phyloP scores from a whole-genome alignment of 1,140 invertebrate species.

The Goniozus legneri region DNA sequence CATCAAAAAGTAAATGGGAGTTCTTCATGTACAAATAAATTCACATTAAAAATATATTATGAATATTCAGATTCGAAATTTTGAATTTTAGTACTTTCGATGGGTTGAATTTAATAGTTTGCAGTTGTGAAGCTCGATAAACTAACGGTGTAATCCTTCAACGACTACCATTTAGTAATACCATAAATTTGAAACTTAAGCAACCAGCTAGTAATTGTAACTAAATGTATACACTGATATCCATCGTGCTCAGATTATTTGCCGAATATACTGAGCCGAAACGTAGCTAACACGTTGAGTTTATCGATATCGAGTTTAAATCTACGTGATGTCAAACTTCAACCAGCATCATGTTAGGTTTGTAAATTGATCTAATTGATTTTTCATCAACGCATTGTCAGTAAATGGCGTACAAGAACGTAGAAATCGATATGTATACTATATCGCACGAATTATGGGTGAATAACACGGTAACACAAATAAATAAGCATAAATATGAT shows the following conservation, averaged over 20 bases:
- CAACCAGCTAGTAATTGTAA: conserved; percentile 3
- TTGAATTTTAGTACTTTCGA: neutral
- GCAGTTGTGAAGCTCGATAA: conserved; percentile 14
- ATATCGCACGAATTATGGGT: too few relatives aligned
- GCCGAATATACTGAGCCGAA: too few relatives aligned
- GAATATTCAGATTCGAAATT: neutral
- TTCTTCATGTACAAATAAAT: neutral
- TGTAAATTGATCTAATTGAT: neutral
- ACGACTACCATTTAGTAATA: conserved; percentile 1
- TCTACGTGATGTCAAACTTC: neutral
- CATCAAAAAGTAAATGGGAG: neutral
- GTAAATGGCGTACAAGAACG: neutral
- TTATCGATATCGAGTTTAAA: neutral
- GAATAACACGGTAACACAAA: too few relatives aligned
- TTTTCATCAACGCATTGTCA: neutral
- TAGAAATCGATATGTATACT: neutral
- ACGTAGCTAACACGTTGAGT: neutral
- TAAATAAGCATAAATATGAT: too few relatives aligned
- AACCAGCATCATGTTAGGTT: neutral
- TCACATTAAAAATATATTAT: neutral
- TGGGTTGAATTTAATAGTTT: neutral
- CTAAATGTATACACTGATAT: conserved; percentile 2
- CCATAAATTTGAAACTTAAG: conserved; percentile 27
- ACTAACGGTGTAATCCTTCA: neutral
- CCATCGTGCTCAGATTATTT: conserved; percentile 8